phyloP scores from a whole-genome alignment of 1,140 invertebrate genomes.

The Trichonephila inaurata region DNA sequence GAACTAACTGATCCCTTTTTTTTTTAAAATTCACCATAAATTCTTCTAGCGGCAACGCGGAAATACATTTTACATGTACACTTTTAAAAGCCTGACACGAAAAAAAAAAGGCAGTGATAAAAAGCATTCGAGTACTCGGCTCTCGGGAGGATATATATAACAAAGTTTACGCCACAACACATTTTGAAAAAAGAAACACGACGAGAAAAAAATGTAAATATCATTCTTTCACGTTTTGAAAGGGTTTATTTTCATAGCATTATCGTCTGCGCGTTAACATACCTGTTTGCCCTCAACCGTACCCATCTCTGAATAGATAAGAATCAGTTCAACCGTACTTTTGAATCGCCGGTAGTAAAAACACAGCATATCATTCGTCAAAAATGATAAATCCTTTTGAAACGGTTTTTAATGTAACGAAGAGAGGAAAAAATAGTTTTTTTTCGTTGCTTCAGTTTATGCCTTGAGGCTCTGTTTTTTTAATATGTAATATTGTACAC shows the following conservation, averaged over 20 bases:
- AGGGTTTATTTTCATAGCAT: background rate
- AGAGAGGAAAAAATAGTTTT: background rate
- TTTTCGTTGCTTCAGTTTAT: background rate
- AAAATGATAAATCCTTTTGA: background rate
- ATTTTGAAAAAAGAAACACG: background rate
- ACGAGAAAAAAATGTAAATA: constrained; percentile 6
- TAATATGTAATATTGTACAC: too few relatives aligned
- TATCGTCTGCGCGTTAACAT: background rate
- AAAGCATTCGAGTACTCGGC: background rate
- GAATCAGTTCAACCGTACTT: constrained; percentile 2
- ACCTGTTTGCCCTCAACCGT: constrained; percentile 16
- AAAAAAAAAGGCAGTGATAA: background rate
- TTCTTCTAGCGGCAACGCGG: background rate
- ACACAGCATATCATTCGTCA: background rate
- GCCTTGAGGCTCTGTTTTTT: background rate
- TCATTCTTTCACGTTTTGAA: constrained; percentile 36
- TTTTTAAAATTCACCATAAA: background rate
- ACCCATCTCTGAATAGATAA: constrained; percentile 6
- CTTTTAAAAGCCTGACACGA: background rate
- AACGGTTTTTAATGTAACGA: background rate
- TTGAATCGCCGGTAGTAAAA: constrained; percentile 6
- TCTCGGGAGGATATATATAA: background rate
- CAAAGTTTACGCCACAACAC: background rate
- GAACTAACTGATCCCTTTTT: too few relatives aligned
- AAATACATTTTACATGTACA: background rate